Evolutionary conservation across 2,888 invertebrate genomes (phyloP).

Genomic region (Thysanoteuthis rhombus): DNA sequence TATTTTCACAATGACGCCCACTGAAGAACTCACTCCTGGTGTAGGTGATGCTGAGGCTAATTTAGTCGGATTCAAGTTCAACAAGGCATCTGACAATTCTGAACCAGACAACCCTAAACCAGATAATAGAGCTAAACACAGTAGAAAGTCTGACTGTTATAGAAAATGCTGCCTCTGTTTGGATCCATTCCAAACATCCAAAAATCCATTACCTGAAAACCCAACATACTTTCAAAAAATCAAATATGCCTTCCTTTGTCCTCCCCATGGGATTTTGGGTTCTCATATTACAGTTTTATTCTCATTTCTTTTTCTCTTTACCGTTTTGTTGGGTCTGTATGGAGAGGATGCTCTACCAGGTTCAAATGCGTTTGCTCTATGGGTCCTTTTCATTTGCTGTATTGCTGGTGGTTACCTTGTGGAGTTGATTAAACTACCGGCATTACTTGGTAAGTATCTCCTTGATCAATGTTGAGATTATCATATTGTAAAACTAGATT

Average conservation of each 20-base stretch:
- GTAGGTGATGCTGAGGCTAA: not conserved
- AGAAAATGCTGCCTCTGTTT: conserved; percentile 40
- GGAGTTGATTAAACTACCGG: conserved; percentile 55
- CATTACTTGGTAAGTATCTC: conserved; percentile 54
- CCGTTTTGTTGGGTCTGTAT: conserved; percentile 52
- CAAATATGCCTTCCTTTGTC: conserved; percentile 56
- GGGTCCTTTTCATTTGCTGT: conserved; percentile 57
- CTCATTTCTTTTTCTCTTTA: conserved; percentile 48
- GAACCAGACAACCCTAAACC: not conserved
- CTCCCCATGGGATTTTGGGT: conserved; percentile 62
- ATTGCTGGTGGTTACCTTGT: conserved; percentile 58
- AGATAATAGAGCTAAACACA: not conserved
- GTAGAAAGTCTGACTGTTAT: not conserved
- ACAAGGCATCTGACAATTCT: not conserved
- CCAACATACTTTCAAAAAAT: conserved; percentile 45
- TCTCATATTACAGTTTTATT: conserved; percentile 67
- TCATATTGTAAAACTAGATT: too few relatives aligned
- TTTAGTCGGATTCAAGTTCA: not conserved
- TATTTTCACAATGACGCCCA: not conserved
- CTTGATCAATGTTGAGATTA: too few relatives aligned
- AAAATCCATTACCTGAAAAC: conserved; percentile 52
- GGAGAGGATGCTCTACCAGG: conserved; percentile 58
- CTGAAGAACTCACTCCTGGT: not conserved
- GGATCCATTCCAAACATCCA: conserved; percentile 47
- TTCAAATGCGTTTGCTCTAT: conserved; percentile 60